A percentile compares a stretch with the other conserved stretches of the same genome.
phyloP scores from a whole-genome alignment of 2,797 vertebrate genomes.

The Sphenodon punctatus region DNA sequence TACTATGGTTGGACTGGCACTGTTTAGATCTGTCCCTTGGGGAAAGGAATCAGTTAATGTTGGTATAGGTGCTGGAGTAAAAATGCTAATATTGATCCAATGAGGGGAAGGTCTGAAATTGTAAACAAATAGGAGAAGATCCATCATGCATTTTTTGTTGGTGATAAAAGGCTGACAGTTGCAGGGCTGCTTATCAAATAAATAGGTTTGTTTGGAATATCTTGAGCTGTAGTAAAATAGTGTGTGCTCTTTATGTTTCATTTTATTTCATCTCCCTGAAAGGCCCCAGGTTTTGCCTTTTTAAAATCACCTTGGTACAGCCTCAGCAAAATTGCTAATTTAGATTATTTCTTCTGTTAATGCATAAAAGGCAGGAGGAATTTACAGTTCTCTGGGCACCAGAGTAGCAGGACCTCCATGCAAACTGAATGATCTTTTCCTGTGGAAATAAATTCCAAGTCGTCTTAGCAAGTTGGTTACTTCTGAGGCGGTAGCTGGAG shows the following conservation, averaged over 20 bases:
- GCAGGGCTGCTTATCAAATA: conserved; percentile 61
- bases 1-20: background rate
- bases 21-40: background rate
- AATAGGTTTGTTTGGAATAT: conserved; percentile 56
- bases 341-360: conserved; percentile 41
- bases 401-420: background rate
- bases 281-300: background rate
- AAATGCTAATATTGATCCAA: conserved; percentile 41
- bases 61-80: conserved; percentile 9
- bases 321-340: conserved; percentile 9
- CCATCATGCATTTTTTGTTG: conserved; percentile 4
- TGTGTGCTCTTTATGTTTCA: conserved; percentile 35
- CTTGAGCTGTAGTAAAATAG: conserved; percentile 36
- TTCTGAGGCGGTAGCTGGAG: background rate
- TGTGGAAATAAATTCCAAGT: conserved; percentile 55
- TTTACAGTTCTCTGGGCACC: background rate
- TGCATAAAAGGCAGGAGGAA: background rate
- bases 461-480: conserved; percentile 29
- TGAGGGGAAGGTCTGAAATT: conserved; percentile 29
- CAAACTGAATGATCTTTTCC: conserved; percentile 22
- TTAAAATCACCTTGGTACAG: background rate
- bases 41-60: conserved; percentile 8
- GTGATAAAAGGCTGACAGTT: conserved; percentile 35
- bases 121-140: conserved; percentile 42
- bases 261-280: conserved; percentile 48